Percentiles rank a stretch among this genome's conserved stretches.
phyloP scores from a whole-genome alignment of 2,113 vertebrate species.

The Heloderma charlesbogerti region DNA sequence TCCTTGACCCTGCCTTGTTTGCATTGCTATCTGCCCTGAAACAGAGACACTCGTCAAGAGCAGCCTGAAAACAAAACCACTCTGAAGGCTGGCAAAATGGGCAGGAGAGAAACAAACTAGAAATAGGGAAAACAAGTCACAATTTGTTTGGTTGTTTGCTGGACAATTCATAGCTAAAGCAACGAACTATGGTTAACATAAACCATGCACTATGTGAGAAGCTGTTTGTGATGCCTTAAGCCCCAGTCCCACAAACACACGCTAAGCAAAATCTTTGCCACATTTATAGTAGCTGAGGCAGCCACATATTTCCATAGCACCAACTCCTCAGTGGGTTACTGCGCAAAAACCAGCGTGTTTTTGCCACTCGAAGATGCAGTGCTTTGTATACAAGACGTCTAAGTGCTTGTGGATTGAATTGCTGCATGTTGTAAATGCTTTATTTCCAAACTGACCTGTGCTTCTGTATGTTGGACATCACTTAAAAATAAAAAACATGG shows the following conservation, averaged over 20 bases:
- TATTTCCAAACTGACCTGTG: constrained; percentile 62
- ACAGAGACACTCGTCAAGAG: too few species aligned
- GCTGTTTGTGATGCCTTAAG: constrained; percentile 9
- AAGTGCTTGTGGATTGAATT: constrained; percentile 43
- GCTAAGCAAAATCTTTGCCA: background rate
- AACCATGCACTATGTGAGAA: too few species aligned
- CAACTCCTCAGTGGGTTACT: background rate
- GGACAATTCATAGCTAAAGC: too few species aligned
- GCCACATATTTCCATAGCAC: constrained; percentile 19
- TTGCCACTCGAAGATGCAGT: constrained; percentile 38
- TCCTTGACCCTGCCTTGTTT: too few species aligned
- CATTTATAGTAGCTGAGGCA: background rate
- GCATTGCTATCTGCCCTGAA: too few species aligned
- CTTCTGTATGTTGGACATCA: constrained; percentile 64
- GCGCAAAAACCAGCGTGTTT: constrained; percentile 20
- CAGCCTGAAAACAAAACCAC: too few species aligned
- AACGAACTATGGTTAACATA: too few species aligned
- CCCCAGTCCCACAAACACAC: background rate
- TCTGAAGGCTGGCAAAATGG: too few species aligned
- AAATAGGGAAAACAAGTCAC: too few species aligned
- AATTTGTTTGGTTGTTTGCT: too few species aligned
- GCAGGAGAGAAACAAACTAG: too few species aligned
- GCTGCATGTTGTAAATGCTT: constrained; percentile 57
- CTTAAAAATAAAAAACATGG: constrained; percentile 69
- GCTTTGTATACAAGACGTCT: constrained; percentile 57